These are phyloP conservation scores for Drosophila equinoxialis DNA, from an alignment of 1,140 invertebrate genomes.

Conservation along the genomic window DNA sequence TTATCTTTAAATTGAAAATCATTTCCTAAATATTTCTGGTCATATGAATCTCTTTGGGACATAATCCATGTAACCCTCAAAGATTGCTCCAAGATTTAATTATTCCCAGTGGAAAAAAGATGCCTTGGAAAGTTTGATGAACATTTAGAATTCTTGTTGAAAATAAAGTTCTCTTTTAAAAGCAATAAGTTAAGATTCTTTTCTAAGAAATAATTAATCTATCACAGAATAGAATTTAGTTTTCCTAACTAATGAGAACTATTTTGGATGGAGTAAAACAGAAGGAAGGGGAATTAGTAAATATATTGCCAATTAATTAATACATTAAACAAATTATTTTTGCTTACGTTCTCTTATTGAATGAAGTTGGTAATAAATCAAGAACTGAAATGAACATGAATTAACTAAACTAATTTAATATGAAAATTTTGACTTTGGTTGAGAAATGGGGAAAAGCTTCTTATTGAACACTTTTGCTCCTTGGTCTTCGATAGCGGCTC, in stretches of 20 bases:
- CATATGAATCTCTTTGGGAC: not conserved
- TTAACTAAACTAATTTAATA: not conserved
- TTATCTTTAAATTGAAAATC: not conserved
- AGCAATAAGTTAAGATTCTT: not conserved
- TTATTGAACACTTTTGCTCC: not conserved
- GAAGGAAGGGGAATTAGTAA: not conserved
- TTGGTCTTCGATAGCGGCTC: not conserved
- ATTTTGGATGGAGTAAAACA: not conserved
- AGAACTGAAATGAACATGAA: not conserved
- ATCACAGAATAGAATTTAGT: not conserved
- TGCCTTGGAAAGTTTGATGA: not conserved
- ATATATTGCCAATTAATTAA: conserved; percentile 8
- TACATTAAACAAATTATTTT: not conserved
- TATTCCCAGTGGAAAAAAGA: not conserved
- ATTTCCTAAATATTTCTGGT: not conserved
- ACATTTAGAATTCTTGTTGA: not conserved
- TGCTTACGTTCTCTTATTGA: not conserved
- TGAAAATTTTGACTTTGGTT: not conserved
- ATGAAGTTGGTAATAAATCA: not conserved
- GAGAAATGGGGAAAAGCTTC: not conserved
- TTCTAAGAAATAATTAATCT: not conserved
- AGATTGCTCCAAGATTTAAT: not conserved
- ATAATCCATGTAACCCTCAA: not conserved
- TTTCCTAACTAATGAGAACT: not conserved
- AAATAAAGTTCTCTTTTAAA: not conserved